Evolutionary conservation across 2,113 vertebrate genomes (phyloP).

Genomic region (Podiceps cristatus): DNA sequence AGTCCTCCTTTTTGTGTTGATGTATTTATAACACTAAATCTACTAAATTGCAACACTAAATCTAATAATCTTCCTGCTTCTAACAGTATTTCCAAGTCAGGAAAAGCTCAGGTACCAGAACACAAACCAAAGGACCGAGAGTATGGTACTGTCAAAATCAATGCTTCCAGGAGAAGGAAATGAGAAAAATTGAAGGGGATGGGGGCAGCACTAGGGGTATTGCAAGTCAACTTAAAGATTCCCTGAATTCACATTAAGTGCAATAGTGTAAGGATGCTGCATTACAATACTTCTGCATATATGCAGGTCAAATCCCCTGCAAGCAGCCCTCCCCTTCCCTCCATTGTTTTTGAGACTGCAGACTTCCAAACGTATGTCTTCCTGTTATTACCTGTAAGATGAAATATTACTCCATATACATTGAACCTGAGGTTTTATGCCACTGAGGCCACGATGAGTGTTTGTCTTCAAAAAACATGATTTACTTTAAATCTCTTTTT

Average conservation of each 20-base stretch:
- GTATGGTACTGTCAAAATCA: neutral
- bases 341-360: neutral
- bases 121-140: neutral
- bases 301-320: neutral
- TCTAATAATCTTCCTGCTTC: neutral
- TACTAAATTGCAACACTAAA: neutral
- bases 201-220: rapidly evolving
- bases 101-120: neutral
- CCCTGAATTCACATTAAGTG: neutral
- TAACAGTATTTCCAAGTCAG: neutral
- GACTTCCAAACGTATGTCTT: neutral
- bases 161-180: neutral
- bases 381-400: neutral
- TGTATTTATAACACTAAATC: too few relatives aligned
- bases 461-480: neutral
- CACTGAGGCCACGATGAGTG: neutral
- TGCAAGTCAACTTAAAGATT: neutral
- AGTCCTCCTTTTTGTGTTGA: too few relatives aligned
- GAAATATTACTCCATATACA: neutral
- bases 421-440: neutral
- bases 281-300: neutral
- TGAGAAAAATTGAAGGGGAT: neutral
- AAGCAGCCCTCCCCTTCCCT: neutral
- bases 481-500: neutral
- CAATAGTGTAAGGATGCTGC: neutral